Conservation (phyloP, 1,140 invertebrate species). For the Solen grandis region DNA sequence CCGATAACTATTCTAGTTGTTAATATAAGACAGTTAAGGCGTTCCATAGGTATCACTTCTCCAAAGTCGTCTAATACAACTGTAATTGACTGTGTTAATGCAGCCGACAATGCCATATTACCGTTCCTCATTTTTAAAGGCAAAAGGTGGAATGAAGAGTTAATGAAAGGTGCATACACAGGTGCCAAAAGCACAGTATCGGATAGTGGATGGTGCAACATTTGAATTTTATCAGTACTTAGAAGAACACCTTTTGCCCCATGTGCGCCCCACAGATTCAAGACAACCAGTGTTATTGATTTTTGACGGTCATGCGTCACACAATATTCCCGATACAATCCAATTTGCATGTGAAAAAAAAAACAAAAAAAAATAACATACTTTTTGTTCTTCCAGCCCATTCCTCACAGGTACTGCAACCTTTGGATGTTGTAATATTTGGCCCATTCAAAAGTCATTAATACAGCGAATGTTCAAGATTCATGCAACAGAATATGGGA, state of each 20-base stretch:
- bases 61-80: constrained; percentile 24
- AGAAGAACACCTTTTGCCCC: too few relatives aligned
- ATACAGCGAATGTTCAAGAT: constrained; percentile 10
- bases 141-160: not conserved
- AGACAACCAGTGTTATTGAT: constrained; percentile 3
- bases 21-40: too few relatives aligned
- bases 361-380: not conserved
- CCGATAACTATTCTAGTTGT: too few relatives aligned
- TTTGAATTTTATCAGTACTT: too few relatives aligned
- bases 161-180: too few relatives aligned
- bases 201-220: too few relatives aligned
- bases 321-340: not conserved
- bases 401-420: constrained; percentile 16
- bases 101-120: not conserved
- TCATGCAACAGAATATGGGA: constrained; percentile 11
- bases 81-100: constrained; percentile 15
- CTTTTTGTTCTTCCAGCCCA: constrained; percentile 38
- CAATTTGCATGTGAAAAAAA: constrained; percentile 21
- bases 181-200: too few relatives aligned
- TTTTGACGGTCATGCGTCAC: constrained; percentile 15
- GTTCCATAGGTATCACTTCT: not conserved
- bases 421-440: constrained; percentile 11
- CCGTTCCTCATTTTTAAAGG: constrained; percentile 2
- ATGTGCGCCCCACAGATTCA: too few relatives aligned
- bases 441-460: constrained; percentile 27